A percentile compares a stretch with the other conserved stretches of the same genome.
Conservation (phyloP, 2,113 vertebrate genomes). For the Bubo bubo region DNA sequence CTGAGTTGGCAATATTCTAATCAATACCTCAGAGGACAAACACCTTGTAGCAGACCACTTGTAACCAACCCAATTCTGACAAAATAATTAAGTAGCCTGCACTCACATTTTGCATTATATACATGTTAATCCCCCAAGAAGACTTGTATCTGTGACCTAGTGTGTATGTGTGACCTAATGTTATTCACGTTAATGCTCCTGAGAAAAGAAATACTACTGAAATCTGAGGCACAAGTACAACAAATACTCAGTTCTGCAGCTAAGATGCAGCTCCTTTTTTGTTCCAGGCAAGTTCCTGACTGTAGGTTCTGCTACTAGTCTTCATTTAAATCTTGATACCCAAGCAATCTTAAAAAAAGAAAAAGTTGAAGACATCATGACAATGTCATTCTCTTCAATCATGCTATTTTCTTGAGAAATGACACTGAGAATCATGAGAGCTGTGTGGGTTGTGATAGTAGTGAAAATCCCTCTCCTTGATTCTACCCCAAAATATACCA, state of each 20-base stretch:
- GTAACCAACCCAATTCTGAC: not conserved
- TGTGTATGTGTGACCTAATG: not conserved
- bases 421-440: not conserved
- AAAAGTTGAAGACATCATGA: not conserved
- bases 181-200: not conserved
- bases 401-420: not conserved
- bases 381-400: not conserved
- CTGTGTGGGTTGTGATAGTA: not conserved
- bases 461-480: not conserved
- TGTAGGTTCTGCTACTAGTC: not conserved
- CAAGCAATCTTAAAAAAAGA: not conserved
- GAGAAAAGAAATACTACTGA: not conserved
- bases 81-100: not conserved
- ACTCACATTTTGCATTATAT: not conserved
- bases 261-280: not conserved
- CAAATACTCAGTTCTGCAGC: not conserved
- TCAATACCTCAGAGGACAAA: not conserved
- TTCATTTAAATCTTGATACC: not conserved
- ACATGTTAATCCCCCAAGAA: not conserved
- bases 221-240: not conserved
- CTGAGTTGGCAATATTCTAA: not conserved
- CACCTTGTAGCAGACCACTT: not conserved
- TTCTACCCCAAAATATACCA: not conserved
- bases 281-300: not conserved
- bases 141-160: not conserved